Evolutionary conservation across 2,888 invertebrate genomes (phyloP).

Genomic region (Lycophotia porphyrea): DNA sequence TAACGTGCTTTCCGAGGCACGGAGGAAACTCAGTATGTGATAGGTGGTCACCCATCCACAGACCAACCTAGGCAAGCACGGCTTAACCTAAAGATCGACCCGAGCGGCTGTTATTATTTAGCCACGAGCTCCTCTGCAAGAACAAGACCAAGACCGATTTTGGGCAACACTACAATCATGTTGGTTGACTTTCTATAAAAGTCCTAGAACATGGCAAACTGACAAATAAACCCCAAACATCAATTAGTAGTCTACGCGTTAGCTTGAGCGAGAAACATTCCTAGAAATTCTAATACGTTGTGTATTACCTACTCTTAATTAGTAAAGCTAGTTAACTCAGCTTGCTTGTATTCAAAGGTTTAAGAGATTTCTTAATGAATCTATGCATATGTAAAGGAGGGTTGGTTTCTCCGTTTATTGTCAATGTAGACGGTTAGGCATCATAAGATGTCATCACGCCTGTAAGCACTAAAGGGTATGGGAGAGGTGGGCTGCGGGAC

Average conservation of each 20-base stretch:
- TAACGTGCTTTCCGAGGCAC: too few species aligned
- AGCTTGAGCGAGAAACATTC: background rate
- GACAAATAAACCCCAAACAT: conserved; percentile 4
- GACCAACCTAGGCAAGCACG: too few species aligned
- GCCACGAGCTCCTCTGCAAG: too few species aligned
- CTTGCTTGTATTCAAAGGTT: background rate
- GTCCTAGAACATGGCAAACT: background rate
- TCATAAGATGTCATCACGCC: too few species aligned
- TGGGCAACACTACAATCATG: too few species aligned
- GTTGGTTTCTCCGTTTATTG: background rate
- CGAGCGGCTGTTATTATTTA: too few species aligned
- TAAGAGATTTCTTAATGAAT: conserved; percentile 6
- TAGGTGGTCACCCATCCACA: too few species aligned
- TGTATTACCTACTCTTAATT: background rate
- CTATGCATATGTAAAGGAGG: background rate
- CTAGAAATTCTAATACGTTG: background rate
- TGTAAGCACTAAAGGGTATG: too few species aligned
- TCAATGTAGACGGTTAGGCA: background rate
- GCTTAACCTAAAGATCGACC: too few species aligned
- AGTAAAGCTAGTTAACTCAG: background rate
- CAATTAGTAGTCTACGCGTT: conserved; percentile 11
- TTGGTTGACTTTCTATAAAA: background rate
- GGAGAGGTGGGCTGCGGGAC: too few species aligned
- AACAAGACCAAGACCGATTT: too few species aligned
- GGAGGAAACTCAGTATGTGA: too few species aligned